Base-by-base conservation (phyloP, 2,113 vertebrate species). In the Melanotaenia duboulayi region DNA sequence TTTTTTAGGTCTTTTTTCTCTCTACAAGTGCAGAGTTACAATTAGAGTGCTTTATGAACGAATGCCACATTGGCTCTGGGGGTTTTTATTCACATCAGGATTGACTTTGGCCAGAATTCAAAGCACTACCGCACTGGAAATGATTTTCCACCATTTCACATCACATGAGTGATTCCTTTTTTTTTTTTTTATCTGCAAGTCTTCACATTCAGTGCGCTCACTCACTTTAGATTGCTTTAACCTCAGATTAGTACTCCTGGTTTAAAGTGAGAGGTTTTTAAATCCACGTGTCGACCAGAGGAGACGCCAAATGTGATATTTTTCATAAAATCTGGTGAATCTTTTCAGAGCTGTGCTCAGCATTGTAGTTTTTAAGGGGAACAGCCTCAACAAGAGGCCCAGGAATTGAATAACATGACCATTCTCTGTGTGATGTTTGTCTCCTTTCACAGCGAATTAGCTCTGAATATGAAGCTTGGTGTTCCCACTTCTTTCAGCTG, bases 41-140 rank as follows among this genome's bases (percentile, higher is more conserved):
- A 81, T 82, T 83, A 87, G 76, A 82, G 57, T 65, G 56, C 80
- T 82, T 85, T 78, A 85, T 76, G 71, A 61, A 68, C 68, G 65
- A 50, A 67, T 65, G 74, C 85, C 79, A 65, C 73, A 57, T 81
- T 71, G 59, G 70, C 80, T 68, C 66, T 64, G 64, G 58, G 64
- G 14, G 20, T 32, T 81, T 83, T 86, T 83, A 86, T 91, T 93
- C 82, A 89, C 71, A 83, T 40, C 12, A 72, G 74, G 63, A 82
- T 91, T 83, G 83, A 90, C 74, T 90, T 80, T 90, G 90, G 87
- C 85, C 22, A 22, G 6, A 66, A 82, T 81, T 92, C 80, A 90
- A 85, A 90, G 69, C 75, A 24, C 64, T 62, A 46, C 19, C 32
- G 70, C 52, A 24, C 35, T 83, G 75, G 61, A 81, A 88, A 83